These are phyloP conservation scores for Campylomormyrus numenius DNA, from an alignment of 2,113 vertebrate species.

Conservation along the genomic window DNA sequence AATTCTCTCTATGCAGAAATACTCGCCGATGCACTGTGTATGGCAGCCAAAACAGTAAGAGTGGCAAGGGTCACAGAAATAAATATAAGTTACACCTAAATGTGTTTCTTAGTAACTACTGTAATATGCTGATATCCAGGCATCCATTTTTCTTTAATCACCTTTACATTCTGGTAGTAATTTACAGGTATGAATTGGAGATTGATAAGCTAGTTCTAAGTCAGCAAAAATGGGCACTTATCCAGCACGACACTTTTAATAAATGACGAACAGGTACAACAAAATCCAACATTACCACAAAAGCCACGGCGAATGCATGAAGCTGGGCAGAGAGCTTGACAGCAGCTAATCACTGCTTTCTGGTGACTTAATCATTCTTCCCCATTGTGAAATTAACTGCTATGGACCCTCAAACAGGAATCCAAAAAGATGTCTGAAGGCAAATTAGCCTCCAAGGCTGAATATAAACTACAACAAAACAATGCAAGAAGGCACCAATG, in stretches of 20 bases:
- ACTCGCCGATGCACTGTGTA: background rate
- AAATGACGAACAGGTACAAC: background rate
- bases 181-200: background rate
- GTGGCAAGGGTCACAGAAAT: background rate
- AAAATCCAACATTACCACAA: background rate
- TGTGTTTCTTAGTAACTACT: background rate
- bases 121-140: background rate
- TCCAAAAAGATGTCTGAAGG: background rate
- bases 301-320: background rate
- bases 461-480: background rate
- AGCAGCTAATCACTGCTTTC: background rate
- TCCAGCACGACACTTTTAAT: background rate
- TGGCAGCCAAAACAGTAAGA: background rate
- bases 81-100: background rate
- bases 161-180: background rate
- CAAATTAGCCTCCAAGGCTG: background rate
- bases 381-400: background rate
- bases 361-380: background rate
- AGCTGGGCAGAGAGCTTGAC: background rate
- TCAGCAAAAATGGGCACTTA: background rate
- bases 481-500: background rate
- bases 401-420: background rate
- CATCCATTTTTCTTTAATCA: background rate
- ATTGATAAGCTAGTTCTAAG: background rate
- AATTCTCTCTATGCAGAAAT: background rate